A percentile compares a stretch with the other conserved stretches of the same genome.
Conservation (phyloP, 1,140 invertebrate genomes). For the Trichonephila clavata region DNA sequence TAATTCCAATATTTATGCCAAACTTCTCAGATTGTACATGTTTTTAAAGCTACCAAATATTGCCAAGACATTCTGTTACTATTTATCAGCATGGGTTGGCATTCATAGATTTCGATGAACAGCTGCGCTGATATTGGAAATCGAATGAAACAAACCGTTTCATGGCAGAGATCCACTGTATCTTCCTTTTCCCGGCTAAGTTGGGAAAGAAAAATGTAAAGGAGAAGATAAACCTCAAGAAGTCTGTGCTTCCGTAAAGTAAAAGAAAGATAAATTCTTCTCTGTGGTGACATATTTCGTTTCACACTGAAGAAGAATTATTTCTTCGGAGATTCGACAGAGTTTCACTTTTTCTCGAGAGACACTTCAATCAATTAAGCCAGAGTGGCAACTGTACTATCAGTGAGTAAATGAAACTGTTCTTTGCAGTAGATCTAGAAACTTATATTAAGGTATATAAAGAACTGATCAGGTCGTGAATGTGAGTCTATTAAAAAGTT, state of each 20-base stretch:
- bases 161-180: background rate
- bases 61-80: too few relatives aligned
- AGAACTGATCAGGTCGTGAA: background rate
- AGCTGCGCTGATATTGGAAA: background rate
- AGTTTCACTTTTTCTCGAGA: background rate
- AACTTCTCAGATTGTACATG: too few relatives aligned
- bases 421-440: background rate
- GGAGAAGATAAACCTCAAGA: background rate
- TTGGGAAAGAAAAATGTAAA: conserved; percentile 5
- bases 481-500: background rate
- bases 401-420: background rate
- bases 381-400: background rate
- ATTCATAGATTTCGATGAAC: too few relatives aligned
- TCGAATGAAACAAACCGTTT: background rate
- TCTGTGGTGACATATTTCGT: conserved; percentile 22
- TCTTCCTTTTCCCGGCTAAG: background rate
- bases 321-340: background rate
- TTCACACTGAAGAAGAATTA: background rate
- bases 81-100: too few relatives aligned
- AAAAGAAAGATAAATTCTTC: background rate
- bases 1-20: too few relatives aligned
- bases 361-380: conserved; percentile 27
- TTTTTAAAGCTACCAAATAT: too few relatives aligned
- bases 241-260: background rate
- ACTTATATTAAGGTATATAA: background rate